A percentile compares a stretch with the other conserved stretches of the same genome.
These are phyloP conservation scores for Cantharis rustica DNA, from an alignment of 2,888 invertebrate genomes.

Conservation along the genomic window DNA sequence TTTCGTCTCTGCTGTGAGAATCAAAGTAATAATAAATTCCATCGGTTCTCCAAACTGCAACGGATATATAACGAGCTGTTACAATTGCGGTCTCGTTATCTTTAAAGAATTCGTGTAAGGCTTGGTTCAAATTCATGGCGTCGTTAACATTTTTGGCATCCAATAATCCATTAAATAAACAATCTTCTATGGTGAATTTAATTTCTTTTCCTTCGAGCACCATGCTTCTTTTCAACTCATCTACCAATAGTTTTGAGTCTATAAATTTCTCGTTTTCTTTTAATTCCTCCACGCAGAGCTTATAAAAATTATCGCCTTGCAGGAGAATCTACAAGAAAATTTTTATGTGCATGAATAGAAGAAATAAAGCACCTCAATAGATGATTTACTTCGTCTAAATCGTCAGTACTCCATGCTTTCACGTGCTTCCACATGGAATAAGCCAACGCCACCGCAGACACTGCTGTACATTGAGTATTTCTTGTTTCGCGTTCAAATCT, in stretches of 20 bases:
- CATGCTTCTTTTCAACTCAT: slow-evolving; percentile 51
- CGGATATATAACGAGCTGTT: slow-evolving; percentile 61
- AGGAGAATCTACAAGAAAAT: slow-evolving; percentile 45
- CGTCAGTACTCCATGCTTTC: slow-evolving; percentile 49
- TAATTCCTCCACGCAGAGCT: slow-evolving; percentile 44
- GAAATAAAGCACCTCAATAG: neutral
- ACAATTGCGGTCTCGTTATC: slow-evolving; percentile 58
- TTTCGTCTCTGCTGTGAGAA: slow-evolving; percentile 63
- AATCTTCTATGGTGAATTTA: slow-evolving; percentile 47
- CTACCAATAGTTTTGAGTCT: slow-evolving; percentile 46
- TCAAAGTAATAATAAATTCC: slow-evolving; percentile 63
- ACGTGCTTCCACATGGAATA: slow-evolving; percentile 47
- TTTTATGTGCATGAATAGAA: neutral
- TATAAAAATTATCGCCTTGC: slow-evolving; percentile 56
- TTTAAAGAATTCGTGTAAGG: slow-evolving; percentile 51
- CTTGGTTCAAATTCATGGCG: slow-evolving; percentile 37
- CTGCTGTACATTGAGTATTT: slow-evolving; percentile 56
- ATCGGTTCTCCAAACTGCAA: slow-evolving; percentile 62
- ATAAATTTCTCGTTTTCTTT: slow-evolving; percentile 42
- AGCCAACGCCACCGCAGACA: slow-evolving; percentile 52
- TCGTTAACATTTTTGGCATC: slow-evolving; percentile 36
- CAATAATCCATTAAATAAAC: slow-evolving; percentile 48
- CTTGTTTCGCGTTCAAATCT: slow-evolving; percentile 50
- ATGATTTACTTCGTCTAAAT: slow-evolving; percentile 51
- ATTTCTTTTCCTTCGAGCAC: slow-evolving; percentile 47